A percentile compares a stretch with the other conserved stretches of the same genome.
Evolutionary conservation across 1,140 invertebrate species (phyloP).

Genomic region (Yoshiicerus persimilis): DNA sequence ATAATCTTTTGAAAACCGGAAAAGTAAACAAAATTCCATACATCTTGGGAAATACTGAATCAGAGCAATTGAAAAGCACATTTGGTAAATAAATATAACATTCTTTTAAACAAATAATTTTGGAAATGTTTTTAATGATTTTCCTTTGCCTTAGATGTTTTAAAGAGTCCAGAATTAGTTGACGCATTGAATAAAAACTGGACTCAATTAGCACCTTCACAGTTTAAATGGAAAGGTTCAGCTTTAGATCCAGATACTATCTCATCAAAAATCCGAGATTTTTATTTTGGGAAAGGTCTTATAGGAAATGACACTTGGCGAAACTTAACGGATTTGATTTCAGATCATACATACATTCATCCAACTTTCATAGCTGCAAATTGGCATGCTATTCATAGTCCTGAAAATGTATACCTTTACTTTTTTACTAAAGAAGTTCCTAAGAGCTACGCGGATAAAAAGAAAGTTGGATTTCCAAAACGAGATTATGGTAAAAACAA

Average conservation of each 20-base stretch:
- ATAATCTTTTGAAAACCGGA: background rate
- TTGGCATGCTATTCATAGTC: background rate
- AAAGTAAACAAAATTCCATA: background rate
- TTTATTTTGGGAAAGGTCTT: slow-evolving; percentile 62
- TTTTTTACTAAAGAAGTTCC: slow-evolving; percentile 18
- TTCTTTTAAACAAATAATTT: background rate
- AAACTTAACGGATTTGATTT: slow-evolving; percentile 59
- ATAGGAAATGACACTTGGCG: slow-evolving; percentile 58
- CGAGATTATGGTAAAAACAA: background rate
- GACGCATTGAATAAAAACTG: background rate
- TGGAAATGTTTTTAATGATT: background rate
- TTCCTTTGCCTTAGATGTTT: background rate
- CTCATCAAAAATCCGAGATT: slow-evolving; percentile 60
- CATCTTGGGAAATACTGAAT: background rate
- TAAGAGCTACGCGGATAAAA: slow-evolving; percentile 1
- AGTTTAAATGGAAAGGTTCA: background rate
- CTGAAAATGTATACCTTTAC: slow-evolving; percentile 33
- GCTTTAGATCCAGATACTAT: slow-evolving; percentile 51
- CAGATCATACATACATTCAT: slow-evolving; percentile 32
- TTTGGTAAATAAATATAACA: background rate
- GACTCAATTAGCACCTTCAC: background rate
- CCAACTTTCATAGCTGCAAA: background rate
- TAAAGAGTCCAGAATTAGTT: background rate
- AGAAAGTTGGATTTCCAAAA: background rate
- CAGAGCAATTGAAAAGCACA: background rate